A percentile compares a stretch with the other conserved stretches of the same genome.
phyloP scores from a whole-genome alignment of 2,113 vertebrate species.

The Epinephelus fuscoguttatus region DNA sequence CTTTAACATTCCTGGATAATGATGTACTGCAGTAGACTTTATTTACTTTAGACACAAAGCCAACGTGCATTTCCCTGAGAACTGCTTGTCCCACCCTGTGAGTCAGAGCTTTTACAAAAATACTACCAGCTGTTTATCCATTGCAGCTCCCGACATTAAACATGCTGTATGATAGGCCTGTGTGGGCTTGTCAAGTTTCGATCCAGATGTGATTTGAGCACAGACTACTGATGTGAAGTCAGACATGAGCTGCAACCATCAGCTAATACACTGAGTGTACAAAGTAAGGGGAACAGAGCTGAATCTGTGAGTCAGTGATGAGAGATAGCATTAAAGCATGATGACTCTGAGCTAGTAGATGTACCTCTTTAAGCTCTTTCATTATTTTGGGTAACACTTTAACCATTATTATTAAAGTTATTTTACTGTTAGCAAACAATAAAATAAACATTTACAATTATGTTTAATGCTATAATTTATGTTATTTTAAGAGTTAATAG shows the following conservation, averaged over 20 bases:
- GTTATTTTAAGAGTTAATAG: no score
- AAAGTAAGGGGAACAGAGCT: not conserved
- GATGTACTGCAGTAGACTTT: not conserved
- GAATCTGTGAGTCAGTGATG: not conserved
- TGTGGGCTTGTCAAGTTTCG: conserved; percentile 39
- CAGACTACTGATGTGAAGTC: not conserved
- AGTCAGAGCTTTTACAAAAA: conserved; percentile 52
- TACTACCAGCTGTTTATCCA: conserved; percentile 43
- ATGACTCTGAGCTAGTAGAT: not conserved
- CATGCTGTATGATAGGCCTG: conserved; percentile 6
- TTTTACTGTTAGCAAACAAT: no score
- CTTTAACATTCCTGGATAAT: not conserved
- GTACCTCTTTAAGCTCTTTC: not conserved
- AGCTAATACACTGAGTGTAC: not conserved
- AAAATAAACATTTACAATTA: no score
- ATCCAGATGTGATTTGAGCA: not conserved
- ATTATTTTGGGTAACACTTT: not conserved
- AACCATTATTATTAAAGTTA: no score
- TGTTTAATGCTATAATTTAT: no score
- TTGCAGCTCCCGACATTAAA: not conserved
- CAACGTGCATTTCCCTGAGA: conserved; percentile 18
- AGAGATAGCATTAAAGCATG: not conserved
- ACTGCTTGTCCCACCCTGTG: conserved; percentile 27
- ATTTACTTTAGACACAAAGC: conserved; percentile 26
- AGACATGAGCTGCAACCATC: not conserved